Percentiles rank a stretch among this genome's conserved stretches.
Conservation (phyloP, 37 sponge, comb jelly and placozoan genomes). For the Dysidea cf. avara region DNA sequence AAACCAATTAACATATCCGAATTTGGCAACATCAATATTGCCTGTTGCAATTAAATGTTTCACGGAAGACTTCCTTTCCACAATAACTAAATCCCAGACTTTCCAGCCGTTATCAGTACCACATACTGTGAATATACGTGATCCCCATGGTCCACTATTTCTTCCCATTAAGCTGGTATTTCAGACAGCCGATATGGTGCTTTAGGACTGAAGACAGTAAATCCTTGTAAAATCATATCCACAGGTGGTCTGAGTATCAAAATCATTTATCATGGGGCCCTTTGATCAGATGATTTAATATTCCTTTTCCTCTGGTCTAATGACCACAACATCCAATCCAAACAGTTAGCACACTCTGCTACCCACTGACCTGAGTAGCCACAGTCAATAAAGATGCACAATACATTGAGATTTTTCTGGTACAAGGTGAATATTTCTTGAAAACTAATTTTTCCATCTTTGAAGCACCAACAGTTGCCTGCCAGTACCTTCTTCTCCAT, state of each 20-base stretch:
- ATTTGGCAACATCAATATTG: slow-evolving; percentile 51
- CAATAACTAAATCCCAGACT: slow-evolving; percentile 74
- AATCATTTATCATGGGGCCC: too few relatives aligned
- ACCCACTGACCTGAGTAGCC: too few relatives aligned
- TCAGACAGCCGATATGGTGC: too few relatives aligned
- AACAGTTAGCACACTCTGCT: slow-evolving; percentile 42
- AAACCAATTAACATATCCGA: slow-evolving; percentile 60
- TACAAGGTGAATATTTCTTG: slow-evolving; percentile 58
- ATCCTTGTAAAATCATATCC: too few relatives aligned
- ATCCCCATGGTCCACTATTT: background rate
- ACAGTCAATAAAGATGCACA: slow-evolving; percentile 62
- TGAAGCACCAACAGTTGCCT: too few relatives aligned
- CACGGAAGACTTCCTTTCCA: slow-evolving; percentile 35
- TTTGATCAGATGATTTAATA: too few relatives aligned
- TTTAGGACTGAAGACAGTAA: too few relatives aligned
- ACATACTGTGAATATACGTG: slow-evolving; percentile 12
- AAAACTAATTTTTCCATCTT: slow-evolving; percentile 77
- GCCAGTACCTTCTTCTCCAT: slow-evolving; percentile 62
- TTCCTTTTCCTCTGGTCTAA: too few relatives aligned
- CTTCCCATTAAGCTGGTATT: too few relatives aligned
- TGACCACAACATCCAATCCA: slow-evolving; percentile 47
- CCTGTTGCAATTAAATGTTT: slow-evolving; percentile 9
- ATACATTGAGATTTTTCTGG: slow-evolving; percentile 29
- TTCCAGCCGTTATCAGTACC: slow-evolving; percentile 42
- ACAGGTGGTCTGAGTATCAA: too few relatives aligned